Evolutionary conservation across 2,888 invertebrate genomes (phyloP).

Genomic region (Drosophila barbarae): DNA sequence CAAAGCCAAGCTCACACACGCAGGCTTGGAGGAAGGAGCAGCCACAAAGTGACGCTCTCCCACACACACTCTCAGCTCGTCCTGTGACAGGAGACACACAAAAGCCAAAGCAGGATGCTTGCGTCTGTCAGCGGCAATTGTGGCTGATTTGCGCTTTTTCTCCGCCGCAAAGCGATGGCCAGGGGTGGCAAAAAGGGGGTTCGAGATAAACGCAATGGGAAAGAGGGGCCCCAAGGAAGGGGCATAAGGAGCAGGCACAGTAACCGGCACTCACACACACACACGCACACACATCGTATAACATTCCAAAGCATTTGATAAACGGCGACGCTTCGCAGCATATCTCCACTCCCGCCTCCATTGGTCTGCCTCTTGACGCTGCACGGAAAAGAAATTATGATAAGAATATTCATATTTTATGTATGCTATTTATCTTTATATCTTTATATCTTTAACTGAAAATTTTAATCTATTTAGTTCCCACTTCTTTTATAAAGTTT

Average conservation of each 20-base stretch:
- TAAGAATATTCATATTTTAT: no score
- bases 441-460: no score
- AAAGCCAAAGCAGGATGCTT: constrained; percentile 55
- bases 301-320: constrained; percentile 65
- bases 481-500: no score
- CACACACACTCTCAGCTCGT: constrained; percentile 6
- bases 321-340: constrained; percentile 45
- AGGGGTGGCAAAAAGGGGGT: constrained; percentile 5
- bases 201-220: constrained; percentile 42
- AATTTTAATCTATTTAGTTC: no score
- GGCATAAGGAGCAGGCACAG: constrained; percentile 21
- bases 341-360: neutral
- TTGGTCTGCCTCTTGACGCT: neutral
- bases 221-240: constrained; percentile 16
- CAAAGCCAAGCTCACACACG: constrained; percentile 59
- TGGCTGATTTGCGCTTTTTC: constrained; percentile 73
- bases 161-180: constrained; percentile 19
- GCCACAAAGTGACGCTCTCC: constrained; percentile 38
- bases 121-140: constrained; percentile 70
- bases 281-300: constrained; percentile 36
- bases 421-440: no score
- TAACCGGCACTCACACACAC: neutral
- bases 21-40: constrained; percentile 13
- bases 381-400: neutral
- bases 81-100: constrained; percentile 36